Evolutionary conservation across 2,113 vertebrate species (phyloP).

Genomic region (Desmodus rotundus): DNA sequence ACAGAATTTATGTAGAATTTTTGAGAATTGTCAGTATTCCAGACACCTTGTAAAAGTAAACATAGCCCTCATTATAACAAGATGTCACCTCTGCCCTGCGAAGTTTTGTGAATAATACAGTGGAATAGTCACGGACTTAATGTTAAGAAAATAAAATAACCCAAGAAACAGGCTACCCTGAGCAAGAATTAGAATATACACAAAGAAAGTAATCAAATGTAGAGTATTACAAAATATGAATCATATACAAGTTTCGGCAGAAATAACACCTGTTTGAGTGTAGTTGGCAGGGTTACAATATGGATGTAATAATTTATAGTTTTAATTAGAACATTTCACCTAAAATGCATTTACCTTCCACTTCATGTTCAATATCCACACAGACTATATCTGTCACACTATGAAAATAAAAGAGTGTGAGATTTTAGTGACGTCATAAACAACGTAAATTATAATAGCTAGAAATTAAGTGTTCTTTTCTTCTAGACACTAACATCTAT

Average conservation of each 20-base stretch:
- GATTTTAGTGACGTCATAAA: neutral
- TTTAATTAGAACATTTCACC: no score
- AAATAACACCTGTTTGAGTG: no score
- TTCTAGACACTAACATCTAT: neutral
- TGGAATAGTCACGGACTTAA: neutral
- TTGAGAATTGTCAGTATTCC: neutral
- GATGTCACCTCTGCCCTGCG: neutral
- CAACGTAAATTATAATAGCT: neutral
- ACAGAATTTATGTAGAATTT: neutral
- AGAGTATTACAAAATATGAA: neutral
- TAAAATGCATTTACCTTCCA: neutral
- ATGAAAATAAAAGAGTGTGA: neutral
- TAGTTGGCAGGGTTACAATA: no score
- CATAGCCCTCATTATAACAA: neutral
- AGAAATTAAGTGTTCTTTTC: neutral
- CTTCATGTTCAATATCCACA: neutral
- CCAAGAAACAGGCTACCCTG: neutral
- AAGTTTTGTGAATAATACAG: neutral
- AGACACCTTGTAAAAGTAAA: neutral
- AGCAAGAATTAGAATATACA: neutral
- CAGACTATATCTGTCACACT: neutral
- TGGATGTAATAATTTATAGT: no score
- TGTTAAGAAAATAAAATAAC: neutral
- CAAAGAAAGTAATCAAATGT: neutral
- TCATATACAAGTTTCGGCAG: neutral